Evolutionary conservation across 2,888 invertebrate species (phyloP).

Genomic region (Metacarcinus magister): DNA sequence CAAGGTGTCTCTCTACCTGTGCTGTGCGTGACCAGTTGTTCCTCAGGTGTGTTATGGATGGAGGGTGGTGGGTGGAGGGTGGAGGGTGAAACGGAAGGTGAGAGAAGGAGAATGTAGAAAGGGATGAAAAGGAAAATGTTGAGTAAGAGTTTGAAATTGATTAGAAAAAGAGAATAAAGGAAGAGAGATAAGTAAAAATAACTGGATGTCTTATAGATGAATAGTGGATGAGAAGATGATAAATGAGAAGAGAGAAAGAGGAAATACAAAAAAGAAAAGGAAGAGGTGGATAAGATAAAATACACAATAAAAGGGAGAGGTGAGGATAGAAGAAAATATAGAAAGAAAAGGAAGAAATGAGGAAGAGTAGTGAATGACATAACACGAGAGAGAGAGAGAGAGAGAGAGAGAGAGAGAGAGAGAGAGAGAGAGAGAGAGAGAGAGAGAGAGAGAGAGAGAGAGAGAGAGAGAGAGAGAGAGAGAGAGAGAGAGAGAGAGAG

Average conservation of each 20-base stretch:
- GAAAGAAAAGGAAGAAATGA: background rate
- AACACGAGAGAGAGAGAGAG: background rate
- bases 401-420: background rate
- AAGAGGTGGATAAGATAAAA: too few species aligned
- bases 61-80: background rate
- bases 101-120: background rate
- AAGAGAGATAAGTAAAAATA: too few species aligned
- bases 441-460: background rate
- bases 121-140: background rate
- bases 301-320: background rate
- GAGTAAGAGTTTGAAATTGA: background rate
- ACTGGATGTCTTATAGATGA: too few species aligned
- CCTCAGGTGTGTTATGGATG: too few species aligned
- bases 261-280: too few species aligned
- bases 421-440: background rate
- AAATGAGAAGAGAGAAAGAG: too few species aligned
- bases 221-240: too few species aligned
- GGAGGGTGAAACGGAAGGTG: background rate
- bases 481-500: too few species aligned
- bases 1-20: background rate
- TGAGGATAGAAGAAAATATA: background rate
- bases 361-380: background rate
- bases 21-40: background rate
- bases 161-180: too few species aligned
- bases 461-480: too few species aligned